phyloP scores from a whole-genome alignment of 2,888 invertebrate species.

The Bedellia somnulentella region DNA sequence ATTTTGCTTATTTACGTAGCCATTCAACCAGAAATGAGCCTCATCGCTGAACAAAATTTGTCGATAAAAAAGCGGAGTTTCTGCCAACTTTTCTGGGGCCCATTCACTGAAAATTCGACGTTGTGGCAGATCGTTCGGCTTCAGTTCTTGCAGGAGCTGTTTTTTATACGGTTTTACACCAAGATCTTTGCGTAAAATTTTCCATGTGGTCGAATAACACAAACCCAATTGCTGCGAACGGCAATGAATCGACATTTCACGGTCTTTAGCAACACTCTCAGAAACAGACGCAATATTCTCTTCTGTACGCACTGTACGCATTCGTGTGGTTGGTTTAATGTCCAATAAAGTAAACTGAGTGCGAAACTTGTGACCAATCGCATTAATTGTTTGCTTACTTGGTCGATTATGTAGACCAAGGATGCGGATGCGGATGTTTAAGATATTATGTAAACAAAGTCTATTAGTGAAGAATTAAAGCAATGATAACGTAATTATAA shows the following conservation, averaged over 20 bases:
- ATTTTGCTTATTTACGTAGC: no score
- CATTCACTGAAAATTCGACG: slow-evolving; percentile 6
- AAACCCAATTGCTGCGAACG: slow-evolving; percentile 6
- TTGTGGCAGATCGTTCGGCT: slow-evolving; percentile 7
- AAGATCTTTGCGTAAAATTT: slow-evolving; percentile 5
- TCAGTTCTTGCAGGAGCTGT: slow-evolving; percentile 7
- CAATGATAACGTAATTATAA: no score
- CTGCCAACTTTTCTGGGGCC: slow-evolving; percentile 7
- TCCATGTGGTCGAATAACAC: no score
- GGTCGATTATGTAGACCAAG: slow-evolving; percentile 5
- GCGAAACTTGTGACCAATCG: slow-evolving; percentile 7
- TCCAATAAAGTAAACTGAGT: slow-evolving; percentile 6
- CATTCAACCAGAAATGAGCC: no score
- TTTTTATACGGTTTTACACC: slow-evolving; percentile 3
- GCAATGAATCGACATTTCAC: no score
- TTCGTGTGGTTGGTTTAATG: slow-evolving; percentile 8
- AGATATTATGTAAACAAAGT: no score
- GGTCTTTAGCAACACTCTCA: slow-evolving; percentile 7
- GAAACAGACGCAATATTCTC: slow-evolving; percentile 8
- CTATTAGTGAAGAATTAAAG: no score
- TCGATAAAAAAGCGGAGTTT: slow-evolving; percentile 8
- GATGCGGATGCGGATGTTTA: no score
- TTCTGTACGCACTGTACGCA: slow-evolving; percentile 8
- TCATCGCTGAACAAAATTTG: no score
- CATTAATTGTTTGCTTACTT: slow-evolving; percentile 5